phyloP scores from a whole-genome alignment of 92 coral and sea anemone species.

The Palythoa grandis region DNA sequence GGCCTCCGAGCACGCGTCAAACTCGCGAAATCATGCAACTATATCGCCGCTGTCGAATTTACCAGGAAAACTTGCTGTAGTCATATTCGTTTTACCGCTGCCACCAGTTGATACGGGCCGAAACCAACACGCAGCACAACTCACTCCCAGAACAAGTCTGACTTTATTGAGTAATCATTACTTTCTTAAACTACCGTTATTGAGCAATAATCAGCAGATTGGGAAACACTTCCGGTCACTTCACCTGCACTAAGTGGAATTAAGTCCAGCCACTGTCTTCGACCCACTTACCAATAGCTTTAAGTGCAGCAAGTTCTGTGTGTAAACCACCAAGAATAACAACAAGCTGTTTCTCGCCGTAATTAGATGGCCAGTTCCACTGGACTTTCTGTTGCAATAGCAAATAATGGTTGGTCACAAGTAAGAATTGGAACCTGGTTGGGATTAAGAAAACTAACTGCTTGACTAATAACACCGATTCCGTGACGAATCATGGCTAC shows the following conservation, averaged over 20 bases:
- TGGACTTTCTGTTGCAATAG: slow-evolving; percentile 44
- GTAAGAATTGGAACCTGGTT: slow-evolving; percentile 10
- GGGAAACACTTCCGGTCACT: no score
- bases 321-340: slow-evolving; percentile 65
- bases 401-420: slow-evolving; percentile 60
- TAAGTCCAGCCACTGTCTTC: slow-evolving; percentile 34
- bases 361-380: slow-evolving; percentile 36
- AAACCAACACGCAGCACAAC: not conserved
- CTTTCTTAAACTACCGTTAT: not conserved
- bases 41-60: slow-evolving; percentile 58
- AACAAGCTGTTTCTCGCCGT: slow-evolving; percentile 43
- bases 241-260: not conserved
- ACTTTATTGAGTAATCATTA: no score
- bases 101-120: not conserved
- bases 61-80: slow-evolving; percentile 53
- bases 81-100: not conserved
- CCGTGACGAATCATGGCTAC: slow-evolving; percentile 69
- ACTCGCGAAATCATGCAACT: slow-evolving; percentile 46
- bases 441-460: slow-evolving; percentile 49
- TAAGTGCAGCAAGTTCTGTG: not conserved
- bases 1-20: slow-evolving; percentile 42
- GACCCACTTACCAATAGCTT: not conserved
- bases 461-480: slow-evolving; percentile 60
- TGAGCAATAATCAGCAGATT: not conserved
- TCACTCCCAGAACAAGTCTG: not conserved